Evolutionary conservation across 2,797 vertebrate genomes (phyloP), one percentile per base, ranked within the genome.

Genomic region (Channa striata): DNA sequence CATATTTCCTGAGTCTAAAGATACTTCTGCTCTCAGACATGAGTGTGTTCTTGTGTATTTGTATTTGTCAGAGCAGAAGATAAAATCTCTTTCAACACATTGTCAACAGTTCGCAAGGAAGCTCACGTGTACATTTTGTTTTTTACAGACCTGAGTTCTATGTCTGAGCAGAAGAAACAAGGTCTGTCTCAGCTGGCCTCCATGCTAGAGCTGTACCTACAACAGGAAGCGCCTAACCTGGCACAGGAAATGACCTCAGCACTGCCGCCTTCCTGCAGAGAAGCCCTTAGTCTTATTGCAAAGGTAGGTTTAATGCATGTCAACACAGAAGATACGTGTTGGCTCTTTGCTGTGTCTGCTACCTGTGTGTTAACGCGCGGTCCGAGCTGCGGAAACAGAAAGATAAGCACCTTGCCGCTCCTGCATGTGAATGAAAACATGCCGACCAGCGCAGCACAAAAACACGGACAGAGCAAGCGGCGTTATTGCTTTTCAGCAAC

Each of bases 151-250:
- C 81, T 92, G 73, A 89, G 83, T 77, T 93, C 86, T 19, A 91
- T 97, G 88, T 94, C 93, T 68, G 96, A 97, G 91, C 92, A 97
- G 82, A 97, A 97, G 94, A 96, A 90, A 85, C 92, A 94, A 8
- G 96, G 97, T 78, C 92, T 99, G 62, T 88, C 88, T 89, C 93
- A 96, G 19, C 94, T 99, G 57, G 92, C 89, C 0, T 77, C 91
- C 73, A 95, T 95, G 0, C 93, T 99, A 77, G 91, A 95, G 50
- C 72, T 96, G 62, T 99, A 97, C 89, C 80, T 97, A 68, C 93
- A 93, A 77, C 90, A 87, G 25, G 97, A 97, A 89, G 89, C 91
- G 48, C 89, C 88, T 63, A 75, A 79, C 19, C 16, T 94, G 89
- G 81, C 82, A 70, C 72, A 75, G 80, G 78, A 82, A 72, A 68